These are phyloP conservation scores for Channa argus DNA, from an alignment of 2,113 vertebrate species.

Conservation along the genomic window DNA sequence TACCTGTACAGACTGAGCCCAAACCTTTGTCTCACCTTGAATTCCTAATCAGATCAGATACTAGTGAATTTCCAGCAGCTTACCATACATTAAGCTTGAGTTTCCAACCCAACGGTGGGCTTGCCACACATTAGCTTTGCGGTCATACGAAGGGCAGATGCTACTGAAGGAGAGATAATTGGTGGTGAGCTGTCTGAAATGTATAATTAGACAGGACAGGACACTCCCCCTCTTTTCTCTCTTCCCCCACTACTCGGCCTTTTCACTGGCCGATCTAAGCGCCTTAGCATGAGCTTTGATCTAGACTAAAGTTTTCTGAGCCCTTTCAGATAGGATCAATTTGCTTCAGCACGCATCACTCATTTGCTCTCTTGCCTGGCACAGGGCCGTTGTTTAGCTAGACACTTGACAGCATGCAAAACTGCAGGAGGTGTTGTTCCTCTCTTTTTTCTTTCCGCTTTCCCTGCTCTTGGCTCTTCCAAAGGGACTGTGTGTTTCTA, in stretches of 20 bases:
- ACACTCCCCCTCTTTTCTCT: conserved; percentile 76
- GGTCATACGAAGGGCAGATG: conserved; percentile 84
- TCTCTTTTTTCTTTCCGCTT: conserved; percentile 35
- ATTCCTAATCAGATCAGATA: conserved; percentile 51
- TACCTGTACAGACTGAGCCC: conserved; percentile 28
- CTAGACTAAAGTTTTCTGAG: conserved; percentile 81
- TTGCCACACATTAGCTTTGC: conserved; percentile 77
- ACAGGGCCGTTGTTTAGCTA: conserved; percentile 53
- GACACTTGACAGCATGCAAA: conserved; percentile 49
- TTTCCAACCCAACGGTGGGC: conserved; percentile 67
- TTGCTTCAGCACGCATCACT: conserved; percentile 80
- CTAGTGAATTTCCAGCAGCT: conserved; percentile 57
- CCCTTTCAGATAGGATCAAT: conserved; percentile 82
- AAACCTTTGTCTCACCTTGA: conserved; percentile 69
- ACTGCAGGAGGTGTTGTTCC: conserved; percentile 57
- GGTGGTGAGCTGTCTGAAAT: conserved; percentile 84
- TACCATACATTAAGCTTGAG: conserved; percentile 65
- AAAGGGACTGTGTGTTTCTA: conserved; percentile 65
- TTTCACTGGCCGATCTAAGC: conserved; percentile 77
- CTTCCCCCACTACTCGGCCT: conserved; percentile 58
- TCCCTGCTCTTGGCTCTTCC: conserved; percentile 40
- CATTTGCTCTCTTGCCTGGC: conserved; percentile 64
- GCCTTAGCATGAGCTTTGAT: conserved; percentile 82
- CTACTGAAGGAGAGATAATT: conserved; percentile 84
- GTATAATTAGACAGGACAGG: conserved; percentile 85